phyloP scores from a whole-genome alignment of 2,113 vertebrate species.

The Bolborhynchus lineola region DNA sequence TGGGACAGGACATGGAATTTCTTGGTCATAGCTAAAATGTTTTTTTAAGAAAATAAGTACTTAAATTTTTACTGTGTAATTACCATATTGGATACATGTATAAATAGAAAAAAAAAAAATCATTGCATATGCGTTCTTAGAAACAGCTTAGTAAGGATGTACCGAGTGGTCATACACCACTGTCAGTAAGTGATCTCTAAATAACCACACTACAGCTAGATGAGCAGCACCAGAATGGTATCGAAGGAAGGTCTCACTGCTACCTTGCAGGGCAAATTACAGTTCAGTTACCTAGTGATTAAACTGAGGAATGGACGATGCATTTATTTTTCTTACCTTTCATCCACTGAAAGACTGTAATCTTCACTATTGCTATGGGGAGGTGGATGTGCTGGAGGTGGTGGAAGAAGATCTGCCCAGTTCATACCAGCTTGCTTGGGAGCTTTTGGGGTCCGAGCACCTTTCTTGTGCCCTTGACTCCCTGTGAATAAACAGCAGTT shows the following conservation, averaged over 20 bases:
- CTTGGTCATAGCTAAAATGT: conserved; percentile 88
- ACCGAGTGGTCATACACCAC: neutral
- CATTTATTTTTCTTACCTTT: conserved; percentile 78
- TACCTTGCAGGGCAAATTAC: neutral
- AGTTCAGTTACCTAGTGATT: neutral
- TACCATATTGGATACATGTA: neutral
- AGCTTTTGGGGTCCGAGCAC: conserved; percentile 87
- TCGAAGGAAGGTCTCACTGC: neutral
- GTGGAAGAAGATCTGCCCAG: conserved; percentile 95
- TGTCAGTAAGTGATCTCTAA: neutral
- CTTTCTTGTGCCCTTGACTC: conserved; percentile 97
- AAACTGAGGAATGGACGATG: neutral
- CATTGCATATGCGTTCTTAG: neutral
- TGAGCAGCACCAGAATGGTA: neutral
- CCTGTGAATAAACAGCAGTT: conserved; percentile 74
- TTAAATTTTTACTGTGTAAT: neutral
- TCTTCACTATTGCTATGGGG: conserved; percentile 87
- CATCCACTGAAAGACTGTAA: conserved; percentile 85
- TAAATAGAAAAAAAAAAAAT: neutral
- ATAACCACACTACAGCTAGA: neutral
- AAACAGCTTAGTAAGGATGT: neutral
- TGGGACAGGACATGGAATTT: conserved; percentile 90
- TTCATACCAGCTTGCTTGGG: conserved; percentile 95
- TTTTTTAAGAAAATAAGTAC: conserved; percentile 52
- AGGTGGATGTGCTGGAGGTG: conserved; percentile 92